Conservation (phyloP, 2,888 invertebrate species). For the Xylota sylvarum region DNA sequence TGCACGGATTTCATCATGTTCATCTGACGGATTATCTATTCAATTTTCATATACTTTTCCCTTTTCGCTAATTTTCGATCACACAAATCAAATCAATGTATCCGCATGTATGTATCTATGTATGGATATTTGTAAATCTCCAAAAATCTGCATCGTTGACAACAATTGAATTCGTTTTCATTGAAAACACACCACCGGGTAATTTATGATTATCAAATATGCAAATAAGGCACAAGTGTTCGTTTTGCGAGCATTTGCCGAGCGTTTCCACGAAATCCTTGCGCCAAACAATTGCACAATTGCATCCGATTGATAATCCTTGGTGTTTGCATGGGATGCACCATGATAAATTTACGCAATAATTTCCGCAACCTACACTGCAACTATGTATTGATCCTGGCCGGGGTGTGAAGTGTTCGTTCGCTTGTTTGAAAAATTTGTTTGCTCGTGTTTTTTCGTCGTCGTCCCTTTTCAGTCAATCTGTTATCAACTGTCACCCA, state of each 20-base stretch:
- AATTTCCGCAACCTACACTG: conserved; percentile 54
- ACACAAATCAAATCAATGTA: conserved; percentile 45
- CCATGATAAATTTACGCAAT: conserved; percentile 64
- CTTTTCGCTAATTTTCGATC: conserved; percentile 41
- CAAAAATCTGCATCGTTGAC: conserved; percentile 52
- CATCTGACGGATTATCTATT: neutral
- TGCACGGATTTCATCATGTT: neutral
- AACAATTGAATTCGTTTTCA: conserved; percentile 54
- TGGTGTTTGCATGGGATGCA: conserved; percentile 56
- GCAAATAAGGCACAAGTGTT: conserved; percentile 68
- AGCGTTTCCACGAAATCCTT: conserved; percentile 49
- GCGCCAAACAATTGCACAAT: conserved; percentile 61
- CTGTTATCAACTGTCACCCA: conserved; percentile 71
- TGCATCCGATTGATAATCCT: conserved; percentile 71
- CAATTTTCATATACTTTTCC: conserved; percentile 7
- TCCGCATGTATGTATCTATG: neutral
- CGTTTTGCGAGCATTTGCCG: conserved; percentile 61
- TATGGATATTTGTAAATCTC: conserved; percentile 22
- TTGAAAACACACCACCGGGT: conserved; percentile 50
- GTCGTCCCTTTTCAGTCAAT: conserved; percentile 59
- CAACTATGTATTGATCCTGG: conserved; percentile 49
- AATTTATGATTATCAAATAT: conserved; percentile 73
- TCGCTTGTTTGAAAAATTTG: conserved; percentile 34
- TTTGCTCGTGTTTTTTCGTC: conserved; percentile 16
- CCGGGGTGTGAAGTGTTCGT: conserved; percentile 33